Conservation (phyloP, 1,140 invertebrate species). For the Diachasmimorpha longicaudata region DNA sequence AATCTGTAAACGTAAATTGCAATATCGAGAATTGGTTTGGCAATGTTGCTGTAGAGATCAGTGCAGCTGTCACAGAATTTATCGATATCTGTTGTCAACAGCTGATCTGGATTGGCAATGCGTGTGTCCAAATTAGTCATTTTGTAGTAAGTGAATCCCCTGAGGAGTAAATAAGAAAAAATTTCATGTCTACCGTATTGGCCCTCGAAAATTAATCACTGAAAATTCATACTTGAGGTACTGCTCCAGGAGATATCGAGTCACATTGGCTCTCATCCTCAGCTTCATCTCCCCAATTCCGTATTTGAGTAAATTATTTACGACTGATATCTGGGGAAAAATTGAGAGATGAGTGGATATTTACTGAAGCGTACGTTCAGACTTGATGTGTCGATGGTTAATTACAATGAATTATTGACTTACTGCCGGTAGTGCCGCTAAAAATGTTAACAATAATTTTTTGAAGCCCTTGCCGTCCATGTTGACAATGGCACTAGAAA, state of each 20-base stretch:
- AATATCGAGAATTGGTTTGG: conserved; percentile 95
- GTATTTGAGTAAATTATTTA: conserved; percentile 94
- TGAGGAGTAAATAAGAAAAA: conserved; percentile 59
- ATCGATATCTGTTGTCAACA: conserved; percentile 95
- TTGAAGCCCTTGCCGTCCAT: conserved; percentile 81
- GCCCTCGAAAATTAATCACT: neutral
- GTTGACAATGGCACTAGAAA: conserved; percentile 85
- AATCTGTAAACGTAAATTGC: conserved; percentile 91
- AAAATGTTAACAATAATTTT: conserved; percentile 76
- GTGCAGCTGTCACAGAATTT: conserved; percentile 96
- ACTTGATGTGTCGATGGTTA: neutral
- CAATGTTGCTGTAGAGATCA: conserved; percentile 96
- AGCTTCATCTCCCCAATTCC: conserved; percentile 93
- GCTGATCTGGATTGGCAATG: conserved; percentile 95
- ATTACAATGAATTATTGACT: conserved; percentile 45
- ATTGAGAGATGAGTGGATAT: conserved; percentile 26
- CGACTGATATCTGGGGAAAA: conserved; percentile 77
- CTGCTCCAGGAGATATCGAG: conserved; percentile 84
- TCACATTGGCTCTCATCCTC: conserved; percentile 87
- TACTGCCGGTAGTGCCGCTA: conserved; percentile 83
- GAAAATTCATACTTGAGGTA: conserved; percentile 84
- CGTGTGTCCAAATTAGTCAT: conserved; percentile 94
- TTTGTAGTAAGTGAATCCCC: conserved; percentile 96
- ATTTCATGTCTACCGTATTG: neutral
- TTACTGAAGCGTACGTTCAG: neutral